Base-by-base conservation (phyloP, 2,797 vertebrate species). In the Apodemus agrarius region DNA sequence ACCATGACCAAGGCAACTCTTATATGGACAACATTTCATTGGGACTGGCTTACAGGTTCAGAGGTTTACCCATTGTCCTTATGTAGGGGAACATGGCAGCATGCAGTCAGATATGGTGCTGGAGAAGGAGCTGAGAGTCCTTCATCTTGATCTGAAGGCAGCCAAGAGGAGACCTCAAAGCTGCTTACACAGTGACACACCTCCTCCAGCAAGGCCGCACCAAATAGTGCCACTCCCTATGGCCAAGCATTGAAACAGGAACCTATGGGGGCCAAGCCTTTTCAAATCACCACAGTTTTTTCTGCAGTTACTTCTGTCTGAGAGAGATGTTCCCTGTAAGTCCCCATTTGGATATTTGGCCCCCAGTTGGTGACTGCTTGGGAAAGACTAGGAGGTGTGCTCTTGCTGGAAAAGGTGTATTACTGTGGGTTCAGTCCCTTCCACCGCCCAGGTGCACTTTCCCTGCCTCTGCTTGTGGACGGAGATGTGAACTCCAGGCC, bases 291-390 rank as follows among this genome's bases (percentile, higher is more conserved):
- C 67, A n/a, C 49, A 11, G 9, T 49, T 88, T 95, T 80, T 78
- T 90, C 43, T 78, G 34, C 63, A 91, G 52, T 75, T 80, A 14
- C 72, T 21, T 86, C 93, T 96, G 19, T 49, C 63, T 67, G 82
- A 49, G n/a, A 49, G 46, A 85, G 11, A 29, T n/a, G 83, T 49
- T 49, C 29, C 43, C 43, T 26, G 7, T 46, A n/a, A 67, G 31
- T 24, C 31, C 34, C 13, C 19, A 14, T 34, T 49, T 85, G 61
- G 34, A 67, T 34, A 34, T 11, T n/a, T 85, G 82, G 43, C 49
- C 54, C 10, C 29, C 40, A 22, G 61, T 34, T 67, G 17, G 61
- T 49, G 40, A 40, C 82, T 84, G 37, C 21, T 63, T 83, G 81
- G 37, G 37, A 83, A 10, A 40, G 37, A 43, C 37, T 34, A 34